These are phyloP conservation scores for Pachycephala philippinensis DNA, from an alignment of 2,113 vertebrate genomes.

Conservation along the genomic window DNA sequence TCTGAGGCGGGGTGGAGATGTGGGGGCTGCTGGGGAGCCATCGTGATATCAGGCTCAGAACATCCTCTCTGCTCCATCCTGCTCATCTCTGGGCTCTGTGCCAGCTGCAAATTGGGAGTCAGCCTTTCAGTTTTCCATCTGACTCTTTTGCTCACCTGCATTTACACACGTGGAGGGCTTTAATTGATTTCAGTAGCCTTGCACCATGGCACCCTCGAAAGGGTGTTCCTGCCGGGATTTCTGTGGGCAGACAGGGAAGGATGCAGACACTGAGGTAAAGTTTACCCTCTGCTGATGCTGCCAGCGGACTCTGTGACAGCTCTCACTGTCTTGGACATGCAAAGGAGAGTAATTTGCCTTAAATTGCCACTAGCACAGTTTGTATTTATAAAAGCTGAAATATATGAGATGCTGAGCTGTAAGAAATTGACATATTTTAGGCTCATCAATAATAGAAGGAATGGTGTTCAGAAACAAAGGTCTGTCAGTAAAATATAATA, in stretches of 20 bases:
- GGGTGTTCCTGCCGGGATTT: not conserved
- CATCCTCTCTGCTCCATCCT: not conserved
- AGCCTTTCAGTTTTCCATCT: not conserved
- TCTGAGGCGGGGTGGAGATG: not conserved
- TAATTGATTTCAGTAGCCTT: not conserved
- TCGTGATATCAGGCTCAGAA: not conserved
- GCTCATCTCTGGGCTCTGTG: not conserved
- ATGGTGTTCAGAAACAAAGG: not conserved
- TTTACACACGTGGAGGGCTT: not conserved
- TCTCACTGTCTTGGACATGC: not conserved
- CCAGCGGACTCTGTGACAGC: not conserved
- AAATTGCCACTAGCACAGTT: not conserved
- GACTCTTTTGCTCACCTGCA: not conserved
- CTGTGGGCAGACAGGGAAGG: not conserved
- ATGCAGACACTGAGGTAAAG: not conserved
- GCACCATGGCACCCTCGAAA: not conserved
- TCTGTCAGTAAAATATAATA: not conserved
- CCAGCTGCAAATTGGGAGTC: not conserved
- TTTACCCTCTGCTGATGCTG: not conserved
- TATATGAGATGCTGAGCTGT: not conserved
- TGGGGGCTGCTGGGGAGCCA: not conserved
- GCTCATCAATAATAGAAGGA: not conserved
- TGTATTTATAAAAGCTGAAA: not conserved
- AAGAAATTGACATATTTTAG: not conserved
- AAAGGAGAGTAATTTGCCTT: not conserved